A percentile compares a stretch with the other conserved stretches of the same genome.
These are phyloP conservation scores for Lasius platythorax DNA, from an alignment of 2,888 invertebrate species.

Conservation along the genomic window DNA sequence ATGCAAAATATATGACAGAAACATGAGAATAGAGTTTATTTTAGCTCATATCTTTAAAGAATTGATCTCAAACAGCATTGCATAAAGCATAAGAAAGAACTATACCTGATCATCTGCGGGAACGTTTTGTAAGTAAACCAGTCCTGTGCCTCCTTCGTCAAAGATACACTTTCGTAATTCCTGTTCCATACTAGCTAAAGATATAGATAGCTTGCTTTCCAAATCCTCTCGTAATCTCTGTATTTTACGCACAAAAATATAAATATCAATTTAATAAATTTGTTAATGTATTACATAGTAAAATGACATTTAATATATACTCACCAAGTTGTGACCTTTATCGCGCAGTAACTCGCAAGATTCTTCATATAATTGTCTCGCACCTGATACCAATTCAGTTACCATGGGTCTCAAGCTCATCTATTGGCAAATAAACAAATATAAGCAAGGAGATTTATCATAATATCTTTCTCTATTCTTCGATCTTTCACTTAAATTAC, in stretches of 20 bases:
- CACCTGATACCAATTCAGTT: slow-evolving; percentile 91
- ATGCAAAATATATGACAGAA: slow-evolving; percentile 35
- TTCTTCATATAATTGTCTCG: slow-evolving; percentile 91
- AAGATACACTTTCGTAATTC: slow-evolving; percentile 91
- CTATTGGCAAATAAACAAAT: slow-evolving; percentile 78
- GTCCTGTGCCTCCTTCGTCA: slow-evolving; percentile 87
- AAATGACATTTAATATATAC: slow-evolving; percentile 57
- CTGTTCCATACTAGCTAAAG: slow-evolving; percentile 90
- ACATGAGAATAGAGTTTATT: slow-evolving; percentile 28
- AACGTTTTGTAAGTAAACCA: slow-evolving; percentile 88
- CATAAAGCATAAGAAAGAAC: slow-evolving; percentile 38
- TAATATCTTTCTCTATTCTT: not conserved
- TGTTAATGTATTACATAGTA: not conserved
- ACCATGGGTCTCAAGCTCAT: slow-evolving; percentile 91
- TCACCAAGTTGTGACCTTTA: slow-evolving; percentile 89
- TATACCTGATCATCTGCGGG: slow-evolving; percentile 86
- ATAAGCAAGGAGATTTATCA: not conserved
- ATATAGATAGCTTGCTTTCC: slow-evolving; percentile 90
- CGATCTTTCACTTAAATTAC: not conserved
- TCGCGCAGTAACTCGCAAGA: slow-evolving; percentile 91
- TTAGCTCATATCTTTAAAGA: slow-evolving; percentile 35
- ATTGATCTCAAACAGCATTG: slow-evolving; percentile 35
- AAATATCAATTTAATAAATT: slow-evolving; percentile 37
- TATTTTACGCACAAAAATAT: slow-evolving; percentile 50
- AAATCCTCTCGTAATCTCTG: slow-evolving; percentile 89